phyloP scores from a whole-genome alignment of 2,888 invertebrate genomes.

The Acrobasis consociella region DNA sequence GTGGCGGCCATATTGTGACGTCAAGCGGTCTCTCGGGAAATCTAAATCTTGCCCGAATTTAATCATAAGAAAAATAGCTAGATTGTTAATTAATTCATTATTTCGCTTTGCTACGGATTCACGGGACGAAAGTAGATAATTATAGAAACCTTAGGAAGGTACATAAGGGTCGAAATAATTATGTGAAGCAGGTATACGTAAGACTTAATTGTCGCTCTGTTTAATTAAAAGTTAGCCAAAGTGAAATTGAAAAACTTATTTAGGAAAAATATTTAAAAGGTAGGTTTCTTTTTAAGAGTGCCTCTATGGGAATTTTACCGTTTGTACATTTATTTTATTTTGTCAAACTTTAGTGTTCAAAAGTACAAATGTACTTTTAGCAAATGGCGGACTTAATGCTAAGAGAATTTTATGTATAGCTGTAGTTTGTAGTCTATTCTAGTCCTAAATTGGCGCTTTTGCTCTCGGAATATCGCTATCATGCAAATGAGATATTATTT shows the following conservation, averaged over 20 bases:
- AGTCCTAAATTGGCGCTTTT: slow-evolving; percentile 5
- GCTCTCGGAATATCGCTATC: neutral
- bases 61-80: slow-evolving; percentile 25
- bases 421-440: too few relatives aligned
- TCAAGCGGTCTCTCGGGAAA: slow-evolving; percentile 23
- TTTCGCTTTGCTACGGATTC: slow-evolving; percentile 14
- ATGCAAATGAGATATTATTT: slow-evolving; percentile 20
- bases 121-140: neutral
- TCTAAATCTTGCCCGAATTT: slow-evolving; percentile 24
- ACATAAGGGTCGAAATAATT: neutral
- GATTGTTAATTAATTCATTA: slow-evolving; percentile 22
- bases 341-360: too few relatives aligned
- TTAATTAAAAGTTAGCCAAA: neutral
- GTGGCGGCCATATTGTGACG: slow-evolving; percentile 14
- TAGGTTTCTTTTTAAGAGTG: neutral
- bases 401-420: too few relatives aligned
- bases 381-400: too few relatives aligned
- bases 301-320: too few relatives aligned
- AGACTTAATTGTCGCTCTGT: neutral
- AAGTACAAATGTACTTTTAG: too few relatives aligned
- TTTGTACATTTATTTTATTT: too few relatives aligned
- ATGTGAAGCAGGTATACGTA: neutral
- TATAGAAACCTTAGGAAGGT: neutral
- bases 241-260: slow-evolving; percentile 2
- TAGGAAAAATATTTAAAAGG: neutral